Evolutionary conservation across 2,113 vertebrate genomes (phyloP).

Genomic region (Solenodon paradoxus): DNA sequence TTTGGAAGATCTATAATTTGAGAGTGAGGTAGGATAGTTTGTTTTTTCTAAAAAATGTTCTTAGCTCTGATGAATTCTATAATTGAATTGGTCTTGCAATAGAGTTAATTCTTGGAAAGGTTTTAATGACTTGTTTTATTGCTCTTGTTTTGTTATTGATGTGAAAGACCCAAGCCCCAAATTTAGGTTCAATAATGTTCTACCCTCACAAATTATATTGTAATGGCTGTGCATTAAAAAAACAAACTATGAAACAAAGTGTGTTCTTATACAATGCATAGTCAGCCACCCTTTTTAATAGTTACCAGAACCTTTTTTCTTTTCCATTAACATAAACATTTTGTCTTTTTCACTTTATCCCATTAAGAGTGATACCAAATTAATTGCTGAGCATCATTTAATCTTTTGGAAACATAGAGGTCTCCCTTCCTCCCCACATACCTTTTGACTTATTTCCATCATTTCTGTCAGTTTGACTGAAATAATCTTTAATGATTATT

Average conservation of each 20-base stretch:
- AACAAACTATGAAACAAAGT: slow-evolving; percentile 49
- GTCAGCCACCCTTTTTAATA: slow-evolving; percentile 38
- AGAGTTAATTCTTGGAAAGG: slow-evolving; percentile 41
- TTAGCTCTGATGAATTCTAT: slow-evolving; percentile 20
- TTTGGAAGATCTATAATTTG: slow-evolving; percentile 45
- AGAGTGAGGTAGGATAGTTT: slow-evolving; percentile 21
- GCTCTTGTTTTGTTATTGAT: slow-evolving; percentile 55
- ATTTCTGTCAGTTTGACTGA: slow-evolving; percentile 11
- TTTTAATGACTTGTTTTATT: slow-evolving; percentile 63
- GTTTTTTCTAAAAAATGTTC: slow-evolving; percentile 41
- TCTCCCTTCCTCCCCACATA: not conserved
- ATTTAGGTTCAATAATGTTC: slow-evolving; percentile 58
- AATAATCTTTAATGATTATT: slow-evolving; percentile 11
- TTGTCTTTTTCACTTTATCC: slow-evolving; percentile 31
- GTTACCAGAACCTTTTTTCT: slow-evolving; percentile 23
- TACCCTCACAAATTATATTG: slow-evolving; percentile 38
- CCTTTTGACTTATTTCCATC: not conserved
- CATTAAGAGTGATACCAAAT: not conserved
- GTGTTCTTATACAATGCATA: slow-evolving; percentile 48
- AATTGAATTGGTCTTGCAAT: slow-evolving; percentile 63
- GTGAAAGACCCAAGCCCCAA: slow-evolving; percentile 54
- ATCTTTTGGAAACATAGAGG: not conserved
- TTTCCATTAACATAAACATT: slow-evolving; percentile 26
- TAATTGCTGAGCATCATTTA: slow-evolving; percentile 7
- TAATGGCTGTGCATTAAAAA: slow-evolving; percentile 49